A percentile compares a stretch with the other conserved stretches of the same genome.
Evolutionary conservation across 2,888 invertebrate species (phyloP).

Genomic region (Meta bourneti): DNA sequence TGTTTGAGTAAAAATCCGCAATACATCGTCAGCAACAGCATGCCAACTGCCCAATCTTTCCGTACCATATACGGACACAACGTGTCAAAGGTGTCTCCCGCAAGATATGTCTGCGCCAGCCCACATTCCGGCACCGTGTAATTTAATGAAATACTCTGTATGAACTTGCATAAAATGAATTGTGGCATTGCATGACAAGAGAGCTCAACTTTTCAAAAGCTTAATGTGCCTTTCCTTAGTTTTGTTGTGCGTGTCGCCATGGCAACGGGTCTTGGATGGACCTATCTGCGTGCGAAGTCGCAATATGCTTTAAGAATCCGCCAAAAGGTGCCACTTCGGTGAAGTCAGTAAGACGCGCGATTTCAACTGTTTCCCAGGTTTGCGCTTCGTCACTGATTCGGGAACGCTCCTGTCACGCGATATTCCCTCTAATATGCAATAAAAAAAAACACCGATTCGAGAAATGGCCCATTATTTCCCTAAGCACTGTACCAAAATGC

Average conservation of each 20-base stretch:
- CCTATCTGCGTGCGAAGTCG: slow-evolving; percentile 37
- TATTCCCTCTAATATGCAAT: not conserved
- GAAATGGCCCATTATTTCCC: not conserved
- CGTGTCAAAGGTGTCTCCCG: too few species aligned
- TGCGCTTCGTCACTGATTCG: slow-evolving; percentile 1
- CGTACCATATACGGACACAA: too few species aligned
- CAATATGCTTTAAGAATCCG: slow-evolving; percentile 32
- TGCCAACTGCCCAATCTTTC: too few species aligned
- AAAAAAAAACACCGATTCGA: not conserved
- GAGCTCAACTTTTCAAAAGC: slow-evolving; percentile 31
- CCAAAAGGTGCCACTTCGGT: slow-evolving; percentile 3
- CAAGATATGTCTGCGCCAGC: not conserved
- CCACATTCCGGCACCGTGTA: not conserved
- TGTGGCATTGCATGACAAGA: slow-evolving; percentile 24
- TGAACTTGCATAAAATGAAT: slow-evolving; percentile 12
- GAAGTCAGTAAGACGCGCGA: slow-evolving; percentile 6
- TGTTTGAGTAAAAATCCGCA: too few species aligned
- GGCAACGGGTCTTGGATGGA: slow-evolving; percentile 32
- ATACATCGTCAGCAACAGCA: too few species aligned
- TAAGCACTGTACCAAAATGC: not conserved
- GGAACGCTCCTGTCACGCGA: slow-evolving; percentile 16
- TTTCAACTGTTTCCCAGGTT: slow-evolving; percentile 18
- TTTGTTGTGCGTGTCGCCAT: slow-evolving; percentile 50
- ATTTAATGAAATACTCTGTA: slow-evolving; percentile 18
- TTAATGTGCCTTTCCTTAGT: slow-evolving; percentile 39